Evolutionary conservation across 2,888 invertebrate species (phyloP), one percentile per base, ranked within the genome.

Genomic region (Pachydiplax longipennis): DNA sequence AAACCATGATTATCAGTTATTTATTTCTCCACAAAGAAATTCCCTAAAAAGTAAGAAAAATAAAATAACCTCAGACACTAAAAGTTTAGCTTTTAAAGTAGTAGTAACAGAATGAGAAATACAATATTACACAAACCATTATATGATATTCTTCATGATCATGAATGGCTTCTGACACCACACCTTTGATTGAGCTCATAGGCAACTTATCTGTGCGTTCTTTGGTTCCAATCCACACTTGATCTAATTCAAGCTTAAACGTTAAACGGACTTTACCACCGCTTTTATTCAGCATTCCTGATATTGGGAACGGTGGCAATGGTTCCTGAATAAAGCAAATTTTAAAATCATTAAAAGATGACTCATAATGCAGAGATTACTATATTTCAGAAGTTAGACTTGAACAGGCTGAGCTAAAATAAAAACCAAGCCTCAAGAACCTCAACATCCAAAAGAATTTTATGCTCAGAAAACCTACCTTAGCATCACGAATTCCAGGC

Each of bases 191-290:
- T 90, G 98, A 97, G 92, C 96, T 97, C 97, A 98, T 98, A 92
- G 97, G 96, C 93, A 98, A 95, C 94, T 98, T 98, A 93, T 98
- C 98, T 91, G 98, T 98, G 92, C 98, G 95, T 94, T 98, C 98
- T 94, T 98, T 98, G 83, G 98, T 98, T 91, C 98, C 98, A 81
- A 98, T 96, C 98, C 98, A 98, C 25, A 98, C 94, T 94, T 98
- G 97, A 93, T 98, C 98, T 92, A 96, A 95, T 93, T 98, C 98
- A 93, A 98, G 95, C 95, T 98, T 98, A 94, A 98, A 98, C 83
- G 98, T 98, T 91, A 98, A 95, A 92, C 98, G 95, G 90, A 98
- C 97, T 95, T 98, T 98, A 6, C 97, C 97, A 25, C 98, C 98
- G 91, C 96, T 96, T 93, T 98, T 98, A 94, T 98, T 98, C 93